These are phyloP conservation scores for Tyria jacobaeae DNA, from an alignment of 2,888 invertebrate genomes.

Conservation along the genomic window DNA sequence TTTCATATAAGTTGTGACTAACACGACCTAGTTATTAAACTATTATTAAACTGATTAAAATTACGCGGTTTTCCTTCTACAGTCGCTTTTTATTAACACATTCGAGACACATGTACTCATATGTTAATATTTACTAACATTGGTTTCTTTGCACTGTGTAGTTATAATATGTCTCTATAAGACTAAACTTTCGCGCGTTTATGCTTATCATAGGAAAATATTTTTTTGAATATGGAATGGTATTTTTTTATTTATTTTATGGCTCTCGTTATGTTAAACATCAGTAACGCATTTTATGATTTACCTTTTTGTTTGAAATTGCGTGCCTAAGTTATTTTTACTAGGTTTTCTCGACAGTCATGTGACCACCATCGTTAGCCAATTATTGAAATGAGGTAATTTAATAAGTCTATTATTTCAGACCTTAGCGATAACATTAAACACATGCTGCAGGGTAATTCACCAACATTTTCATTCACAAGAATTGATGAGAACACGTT, in stretches of 20 bases:
- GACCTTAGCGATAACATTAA: constrained; percentile 58
- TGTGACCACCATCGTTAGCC: too few relatives aligned
- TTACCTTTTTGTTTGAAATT: too few relatives aligned
- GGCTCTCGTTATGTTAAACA: not conserved
- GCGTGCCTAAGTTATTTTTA: too few relatives aligned
- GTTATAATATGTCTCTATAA: too few relatives aligned
- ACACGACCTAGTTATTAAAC: constrained; percentile 9
- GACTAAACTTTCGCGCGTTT: too few relatives aligned
- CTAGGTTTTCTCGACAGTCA: too few relatives aligned
- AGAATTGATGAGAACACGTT: constrained; percentile 58
- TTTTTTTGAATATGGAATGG: too few relatives aligned
- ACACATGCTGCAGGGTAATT: constrained; percentile 50
- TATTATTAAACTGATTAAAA: constrained; percentile 13
- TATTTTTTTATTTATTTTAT: too few relatives aligned
- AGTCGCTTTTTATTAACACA: constrained; percentile 6
- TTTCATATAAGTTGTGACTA: constrained; percentile 1
- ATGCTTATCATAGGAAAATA: too few relatives aligned
- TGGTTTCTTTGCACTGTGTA: too few relatives aligned
- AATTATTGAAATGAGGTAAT: too few relatives aligned
- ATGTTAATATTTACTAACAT: not conserved
- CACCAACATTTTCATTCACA: constrained; percentile 68
- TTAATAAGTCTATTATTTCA: constrained; percentile 40
- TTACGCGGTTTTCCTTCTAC: constrained; percentile 17
- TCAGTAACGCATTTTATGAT: too few relatives aligned
- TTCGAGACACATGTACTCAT: not conserved